Conservation (phyloP, 2,888 invertebrate genomes). For the Tetranychus piercei region DNA sequence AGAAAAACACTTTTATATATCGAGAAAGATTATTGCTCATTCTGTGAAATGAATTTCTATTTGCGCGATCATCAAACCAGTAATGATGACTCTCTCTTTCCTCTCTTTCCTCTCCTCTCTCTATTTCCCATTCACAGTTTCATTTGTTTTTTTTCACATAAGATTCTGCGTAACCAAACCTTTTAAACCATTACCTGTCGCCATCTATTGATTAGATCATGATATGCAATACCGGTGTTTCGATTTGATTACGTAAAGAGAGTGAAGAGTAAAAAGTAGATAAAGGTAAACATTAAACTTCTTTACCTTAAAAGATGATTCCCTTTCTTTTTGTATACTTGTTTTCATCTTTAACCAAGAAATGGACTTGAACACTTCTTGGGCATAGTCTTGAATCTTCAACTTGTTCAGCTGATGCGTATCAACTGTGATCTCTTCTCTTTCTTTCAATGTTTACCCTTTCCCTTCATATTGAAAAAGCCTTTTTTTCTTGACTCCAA, state of each 20-base stretch:
- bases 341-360: background rate
- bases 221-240: background rate
- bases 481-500: background rate
- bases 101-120: background rate
- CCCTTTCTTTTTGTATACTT: background rate
- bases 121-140: background rate
- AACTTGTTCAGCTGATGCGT: background rate
- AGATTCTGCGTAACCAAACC: background rate
- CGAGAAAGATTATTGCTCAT: constrained; percentile 4
- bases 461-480: background rate
- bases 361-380: too few species aligned
- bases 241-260: background rate
- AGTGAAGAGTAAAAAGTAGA: background rate
- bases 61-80: background rate
- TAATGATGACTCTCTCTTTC: background rate
- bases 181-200: background rate
- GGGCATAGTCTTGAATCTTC: background rate
- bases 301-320: background rate
- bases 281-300: background rate
- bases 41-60: background rate
- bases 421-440: background rate
- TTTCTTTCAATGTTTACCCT: background rate
- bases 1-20: constrained; percentile 1
- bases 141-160: background rate
- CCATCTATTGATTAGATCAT: background rate